A percentile compares a stretch with the other conserved stretches of the same genome.
phyloP scores from a whole-genome alignment of 2,797 vertebrate genomes.

The Sebastes trivittatus region DNA sequence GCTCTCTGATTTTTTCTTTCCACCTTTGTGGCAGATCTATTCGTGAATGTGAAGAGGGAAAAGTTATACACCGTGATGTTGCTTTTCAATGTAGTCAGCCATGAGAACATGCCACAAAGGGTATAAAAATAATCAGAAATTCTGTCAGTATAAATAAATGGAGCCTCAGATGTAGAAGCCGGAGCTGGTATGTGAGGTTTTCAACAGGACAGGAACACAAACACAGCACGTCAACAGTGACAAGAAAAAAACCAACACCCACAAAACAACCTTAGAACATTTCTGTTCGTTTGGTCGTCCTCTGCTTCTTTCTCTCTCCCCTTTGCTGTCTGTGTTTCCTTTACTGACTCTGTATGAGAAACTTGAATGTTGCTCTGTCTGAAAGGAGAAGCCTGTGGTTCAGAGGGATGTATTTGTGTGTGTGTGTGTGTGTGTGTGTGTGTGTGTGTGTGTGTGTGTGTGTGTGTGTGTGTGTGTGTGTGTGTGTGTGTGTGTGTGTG shows the following conservation, averaged over 20 bases:
- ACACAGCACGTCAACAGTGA: constrained; percentile 9
- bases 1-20: background rate
- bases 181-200: constrained; percentile 21
- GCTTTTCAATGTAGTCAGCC: background rate
- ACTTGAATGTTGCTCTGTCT: constrained; percentile 3
- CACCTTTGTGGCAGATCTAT: constrained; percentile 19
- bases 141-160: constrained; percentile 26
- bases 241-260: constrained; percentile 12
- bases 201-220: constrained; percentile 29
- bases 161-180: constrained; percentile 12
- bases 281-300: constrained; percentile 7
- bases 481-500: background rate
- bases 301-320: background rate
- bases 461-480: background rate
- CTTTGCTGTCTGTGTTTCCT: constrained; percentile 1
- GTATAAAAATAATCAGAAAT: constrained; percentile 31
- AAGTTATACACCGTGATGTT: background rate
- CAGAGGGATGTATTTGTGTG: background rate
- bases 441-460: background rate
- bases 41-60: background rate
- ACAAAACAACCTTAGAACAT: constrained; percentile 15
- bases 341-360: constrained; percentile 7
- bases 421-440: background rate
- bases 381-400: constrained; percentile 11
- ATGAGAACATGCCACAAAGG: constrained; percentile 8